Evolutionary conservation across 2,113 vertebrate species (phyloP), one percentile per base, ranked within the genome.

Genomic region (Misgurnus mizolepis): DNA sequence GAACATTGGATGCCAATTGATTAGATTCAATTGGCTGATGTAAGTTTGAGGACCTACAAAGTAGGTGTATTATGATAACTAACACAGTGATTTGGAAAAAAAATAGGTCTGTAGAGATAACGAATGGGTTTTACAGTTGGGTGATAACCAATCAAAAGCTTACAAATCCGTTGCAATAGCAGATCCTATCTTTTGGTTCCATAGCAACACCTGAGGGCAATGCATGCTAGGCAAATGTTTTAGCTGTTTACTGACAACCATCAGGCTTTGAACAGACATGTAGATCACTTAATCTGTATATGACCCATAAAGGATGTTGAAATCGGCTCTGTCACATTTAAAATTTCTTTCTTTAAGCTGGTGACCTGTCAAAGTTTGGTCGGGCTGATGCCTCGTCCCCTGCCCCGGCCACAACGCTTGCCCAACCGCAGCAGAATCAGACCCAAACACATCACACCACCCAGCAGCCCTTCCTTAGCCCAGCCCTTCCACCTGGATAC

Each of bases 391-490:
- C 97, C 8, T 97, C 97, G 0, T 98, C 97, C 53, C 98, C 97
- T 0, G 94, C 97, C 62, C 98, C 97, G 3, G 95, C 97, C 56
- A 98, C 96, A 7, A 98, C 96, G 7, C 85, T 98, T 92, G 95
- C 97, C 6, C 97, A 98, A 82, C 96, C 96, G 0, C 97, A 98
- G 86, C 97, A 98, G 92, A 98, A 93, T 90, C 97, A 98, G 90
- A 96, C 93, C 0, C 97, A 98, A 91, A 94, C 95, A 1, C 98
- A 99, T 87, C 98, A 99, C 89, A 95, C 95, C 85, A 93, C 96
- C 0, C 98, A 99, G 93, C 98, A 99, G 93, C 95, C 97, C 67
- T 98, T 98, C 93, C 95, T 98, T 74, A 98, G 97, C 88, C 96
- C 98, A 0, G 96, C 95, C 43, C 92, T 99, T 90, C 98, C 98